Evolutionary conservation across 1,140 invertebrate species (phyloP).

Genomic region (Mya arenaria): DNA sequence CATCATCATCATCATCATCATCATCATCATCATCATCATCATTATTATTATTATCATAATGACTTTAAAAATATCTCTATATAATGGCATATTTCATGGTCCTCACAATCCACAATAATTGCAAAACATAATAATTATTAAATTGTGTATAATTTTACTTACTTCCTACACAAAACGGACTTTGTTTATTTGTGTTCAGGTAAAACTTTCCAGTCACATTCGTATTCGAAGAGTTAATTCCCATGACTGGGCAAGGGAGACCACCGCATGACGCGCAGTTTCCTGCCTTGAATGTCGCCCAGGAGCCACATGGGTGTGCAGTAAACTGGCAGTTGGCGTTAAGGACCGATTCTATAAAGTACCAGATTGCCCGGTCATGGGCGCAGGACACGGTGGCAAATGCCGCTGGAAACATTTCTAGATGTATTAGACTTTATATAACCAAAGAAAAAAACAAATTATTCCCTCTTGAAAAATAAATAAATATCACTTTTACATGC

Average conservation of each 20-base stretch:
- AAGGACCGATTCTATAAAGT: slow-evolving; percentile 93
- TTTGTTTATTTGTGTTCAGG: slow-evolving; percentile 34
- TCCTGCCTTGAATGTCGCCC: slow-evolving; percentile 87
- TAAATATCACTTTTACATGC: too few species aligned
- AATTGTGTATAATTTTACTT: too few species aligned
- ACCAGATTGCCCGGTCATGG: slow-evolving; percentile 91
- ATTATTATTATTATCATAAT: too few species aligned
- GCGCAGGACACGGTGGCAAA: slow-evolving; percentile 87
- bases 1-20: too few species aligned
- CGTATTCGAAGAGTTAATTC: slow-evolving; percentile 88
- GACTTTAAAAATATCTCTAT: too few species aligned
- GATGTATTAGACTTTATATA: too few species aligned
- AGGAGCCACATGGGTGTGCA: slow-evolving; percentile 83
- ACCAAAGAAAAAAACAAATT: too few species aligned
- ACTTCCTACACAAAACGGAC: slow-evolving; percentile 57
- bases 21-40: too few species aligned
- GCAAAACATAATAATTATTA: too few species aligned
- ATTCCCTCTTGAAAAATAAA: too few species aligned
- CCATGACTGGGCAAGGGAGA: slow-evolving; percentile 87
- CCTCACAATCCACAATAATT: too few species aligned
- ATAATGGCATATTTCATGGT: too few species aligned
- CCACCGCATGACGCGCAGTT: slow-evolving; percentile 88
- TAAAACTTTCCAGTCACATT: slow-evolving; percentile 62
- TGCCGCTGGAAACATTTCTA: slow-evolving; percentile 55
- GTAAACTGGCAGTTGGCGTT: slow-evolving; percentile 86